Percentiles rank a stretch among this genome's conserved stretches.
Evolutionary conservation across 2,888 invertebrate species (phyloP).

Genomic region (Lycocerus yunnanus): DNA sequence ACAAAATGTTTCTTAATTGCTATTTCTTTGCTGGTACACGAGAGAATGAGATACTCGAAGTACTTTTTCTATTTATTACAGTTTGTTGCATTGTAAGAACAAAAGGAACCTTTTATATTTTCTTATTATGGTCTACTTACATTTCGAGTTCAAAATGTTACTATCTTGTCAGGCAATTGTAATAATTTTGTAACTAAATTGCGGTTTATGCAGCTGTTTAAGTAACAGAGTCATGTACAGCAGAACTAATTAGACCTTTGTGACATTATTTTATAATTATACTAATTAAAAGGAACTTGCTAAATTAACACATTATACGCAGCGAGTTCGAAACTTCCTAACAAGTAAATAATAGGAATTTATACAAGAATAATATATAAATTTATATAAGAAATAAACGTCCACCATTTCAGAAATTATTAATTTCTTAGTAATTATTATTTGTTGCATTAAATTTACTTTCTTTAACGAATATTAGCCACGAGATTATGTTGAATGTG

Average conservation of each 20-base stretch:
- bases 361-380: conserved; percentile 19
- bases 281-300: conserved; percentile 31
- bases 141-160: conserved; percentile 11
- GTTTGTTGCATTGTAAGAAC: neutral
- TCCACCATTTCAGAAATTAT: neutral
- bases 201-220: conserved; percentile 26
- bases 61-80: neutral
- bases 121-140: neutral
- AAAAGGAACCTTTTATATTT: neutral
- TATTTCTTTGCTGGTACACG: neutral
- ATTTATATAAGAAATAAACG: conserved; percentile 7
- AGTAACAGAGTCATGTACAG: conserved; percentile 23
- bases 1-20: neutral
- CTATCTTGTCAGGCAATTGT: conserved; percentile 18
- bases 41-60: neutral
- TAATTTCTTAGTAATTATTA: neutral
- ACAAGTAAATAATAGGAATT: conserved; percentile 29
- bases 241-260: conserved; percentile 28
- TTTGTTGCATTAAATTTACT: neutral
- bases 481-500: neutral
- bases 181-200: conserved; percentile 27
- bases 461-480: neutral
- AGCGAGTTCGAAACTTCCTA: conserved; percentile 29
- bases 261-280: conserved; percentile 31
- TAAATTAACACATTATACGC: conserved; percentile 31